Conservation (phyloP, 1,140 invertebrate genomes). For the Drosophila busckii region DNA sequence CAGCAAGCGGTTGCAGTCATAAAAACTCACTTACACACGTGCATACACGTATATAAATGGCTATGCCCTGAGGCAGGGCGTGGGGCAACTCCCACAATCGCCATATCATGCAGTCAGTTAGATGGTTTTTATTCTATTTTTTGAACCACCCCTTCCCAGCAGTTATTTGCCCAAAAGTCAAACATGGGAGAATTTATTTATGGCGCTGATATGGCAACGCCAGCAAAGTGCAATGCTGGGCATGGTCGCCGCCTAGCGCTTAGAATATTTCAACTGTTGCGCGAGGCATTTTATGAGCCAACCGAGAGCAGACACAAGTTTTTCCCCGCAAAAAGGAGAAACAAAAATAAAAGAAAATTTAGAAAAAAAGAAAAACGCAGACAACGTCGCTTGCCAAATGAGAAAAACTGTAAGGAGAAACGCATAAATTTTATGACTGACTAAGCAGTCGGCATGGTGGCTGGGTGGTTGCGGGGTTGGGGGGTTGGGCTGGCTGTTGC, state of each 20-base stretch:
- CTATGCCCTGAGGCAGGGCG: constrained; percentile 1
- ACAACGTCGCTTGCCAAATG: constrained; percentile 19
- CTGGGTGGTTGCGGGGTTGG: neutral
- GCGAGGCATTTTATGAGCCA: constrained; percentile 35
- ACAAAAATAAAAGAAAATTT: neutral
- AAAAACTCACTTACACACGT: constrained; percentile 14
- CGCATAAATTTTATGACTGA: constrained; percentile 67
- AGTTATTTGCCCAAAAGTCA: constrained; percentile 36
- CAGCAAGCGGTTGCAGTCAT: constrained; percentile 20
- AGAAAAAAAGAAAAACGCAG: neutral
- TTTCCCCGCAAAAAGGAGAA: neutral
- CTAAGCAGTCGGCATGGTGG: constrained; percentile 16
- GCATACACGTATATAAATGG: constrained; percentile 1
- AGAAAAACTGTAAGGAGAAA: constrained; percentile 44
- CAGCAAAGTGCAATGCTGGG: constrained; percentile 22
- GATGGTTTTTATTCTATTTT: constrained; percentile 19
- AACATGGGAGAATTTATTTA: constrained; percentile 51
- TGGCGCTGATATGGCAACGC: constrained; percentile 48
- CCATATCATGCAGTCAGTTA: constrained; percentile 3
- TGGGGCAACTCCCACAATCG: constrained; percentile 10
- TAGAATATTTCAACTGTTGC: constrained; percentile 65
- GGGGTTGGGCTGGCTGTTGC: constrained; percentile 7
- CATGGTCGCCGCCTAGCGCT: constrained; percentile 26
- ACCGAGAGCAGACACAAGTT: constrained; percentile 33
- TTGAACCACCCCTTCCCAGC: neutral